These are phyloP conservation scores for Zophobas atratus DNA, from an alignment of 1,140 invertebrate species.

Conservation along the genomic window DNA sequence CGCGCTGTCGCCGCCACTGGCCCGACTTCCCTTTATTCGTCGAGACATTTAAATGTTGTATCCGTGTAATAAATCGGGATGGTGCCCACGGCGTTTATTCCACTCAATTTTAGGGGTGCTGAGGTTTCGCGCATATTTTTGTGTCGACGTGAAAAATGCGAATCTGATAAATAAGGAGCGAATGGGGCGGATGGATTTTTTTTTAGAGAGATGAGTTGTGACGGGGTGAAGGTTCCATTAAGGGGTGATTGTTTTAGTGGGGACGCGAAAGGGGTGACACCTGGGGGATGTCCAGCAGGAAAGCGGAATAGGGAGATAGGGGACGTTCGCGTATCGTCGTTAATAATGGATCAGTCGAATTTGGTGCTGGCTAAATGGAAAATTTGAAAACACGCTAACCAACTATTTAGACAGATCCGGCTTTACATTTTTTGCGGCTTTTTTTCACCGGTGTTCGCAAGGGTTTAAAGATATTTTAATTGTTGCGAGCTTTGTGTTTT, in stretches of 20 bases:
- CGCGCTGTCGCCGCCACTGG: background rate
- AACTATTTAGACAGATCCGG: too few relatives aligned
- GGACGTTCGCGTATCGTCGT: too few relatives aligned
- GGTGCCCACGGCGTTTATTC: conserved; percentile 11
- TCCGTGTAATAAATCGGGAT: background rate
- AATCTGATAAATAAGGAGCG: conserved; percentile 27
- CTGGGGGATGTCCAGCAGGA: background rate
- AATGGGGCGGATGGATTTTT: conserved; percentile 1
- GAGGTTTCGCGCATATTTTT: background rate
- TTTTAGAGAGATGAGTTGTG: conserved; percentile 15
- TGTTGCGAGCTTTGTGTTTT: too few relatives aligned
- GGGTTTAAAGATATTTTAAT: too few relatives aligned
- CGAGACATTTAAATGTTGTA: conserved; percentile 22
- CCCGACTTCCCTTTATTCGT: background rate
- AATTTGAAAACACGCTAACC: too few relatives aligned
- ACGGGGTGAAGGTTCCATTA: conserved; percentile 12
- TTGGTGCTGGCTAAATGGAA: too few relatives aligned
- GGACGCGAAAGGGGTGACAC: background rate
- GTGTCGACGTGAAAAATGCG: background rate
- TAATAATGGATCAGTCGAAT: too few relatives aligned
- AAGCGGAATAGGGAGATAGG: too few relatives aligned
- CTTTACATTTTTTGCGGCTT: too few relatives aligned
- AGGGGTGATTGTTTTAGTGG: background rate
- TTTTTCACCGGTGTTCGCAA: too few relatives aligned
- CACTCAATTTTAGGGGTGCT: background rate